Conservation (phyloP, 2,113 vertebrate species). For the Pterocles burchelli region DNA sequence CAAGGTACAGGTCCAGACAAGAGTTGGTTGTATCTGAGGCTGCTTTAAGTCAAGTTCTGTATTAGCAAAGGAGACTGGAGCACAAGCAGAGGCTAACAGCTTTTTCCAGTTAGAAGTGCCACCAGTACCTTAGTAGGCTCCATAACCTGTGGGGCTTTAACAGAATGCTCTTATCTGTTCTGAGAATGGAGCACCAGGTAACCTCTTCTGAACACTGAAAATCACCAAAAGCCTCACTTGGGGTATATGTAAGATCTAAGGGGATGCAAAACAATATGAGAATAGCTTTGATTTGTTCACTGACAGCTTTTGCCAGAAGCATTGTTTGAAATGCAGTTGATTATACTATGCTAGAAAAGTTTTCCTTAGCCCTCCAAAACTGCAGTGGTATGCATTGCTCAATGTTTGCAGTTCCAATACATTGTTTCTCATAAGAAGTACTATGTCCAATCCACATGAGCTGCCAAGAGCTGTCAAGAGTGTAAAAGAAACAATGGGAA, state of each 20-base stretch:
- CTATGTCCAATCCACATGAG: accelerated
- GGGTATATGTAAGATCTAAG: background rate
- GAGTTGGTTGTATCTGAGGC: background rate
- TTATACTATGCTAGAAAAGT: accelerated
- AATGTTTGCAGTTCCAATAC: background rate
- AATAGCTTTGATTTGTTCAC: background rate
- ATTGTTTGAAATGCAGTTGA: background rate
- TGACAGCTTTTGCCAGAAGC: background rate
- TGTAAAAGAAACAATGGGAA: background rate
- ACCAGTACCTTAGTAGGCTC: accelerated
- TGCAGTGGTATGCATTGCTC: background rate
- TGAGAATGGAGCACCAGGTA: background rate
- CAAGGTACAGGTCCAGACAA: background rate
- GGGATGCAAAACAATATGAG: background rate
- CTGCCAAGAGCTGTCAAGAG: background rate
- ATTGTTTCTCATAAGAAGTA: background rate
- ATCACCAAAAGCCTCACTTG: background rate
- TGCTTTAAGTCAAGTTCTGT: background rate
- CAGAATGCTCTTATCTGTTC: accelerated
- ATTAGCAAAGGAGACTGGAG: background rate
- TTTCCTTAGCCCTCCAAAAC: background rate
- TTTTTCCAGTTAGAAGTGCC: background rate
- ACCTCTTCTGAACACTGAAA: accelerated
- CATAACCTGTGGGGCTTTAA: accelerated
- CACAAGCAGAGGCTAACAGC: accelerated